Percentiles rank a stretch among this genome's conserved stretches.
These are phyloP conservation scores for Eospalax fontanierii DNA, from an alignment of 2,797 vertebrate species.

Conservation along the genomic window DNA sequence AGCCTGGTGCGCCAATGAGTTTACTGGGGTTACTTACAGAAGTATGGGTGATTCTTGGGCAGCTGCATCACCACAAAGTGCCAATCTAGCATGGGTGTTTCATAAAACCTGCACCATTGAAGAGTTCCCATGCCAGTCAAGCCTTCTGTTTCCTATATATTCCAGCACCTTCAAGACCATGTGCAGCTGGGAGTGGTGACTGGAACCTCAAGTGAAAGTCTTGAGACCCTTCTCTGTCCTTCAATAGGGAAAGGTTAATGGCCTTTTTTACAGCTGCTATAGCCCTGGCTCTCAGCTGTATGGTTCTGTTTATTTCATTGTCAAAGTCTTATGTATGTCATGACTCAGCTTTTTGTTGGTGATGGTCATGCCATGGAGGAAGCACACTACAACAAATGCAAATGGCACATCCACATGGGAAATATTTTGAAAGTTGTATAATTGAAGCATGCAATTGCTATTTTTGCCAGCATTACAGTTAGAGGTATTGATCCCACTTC, in stretches of 20 bases:
- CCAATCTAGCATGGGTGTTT: background rate
- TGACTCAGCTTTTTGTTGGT: background rate
- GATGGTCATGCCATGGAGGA: background rate
- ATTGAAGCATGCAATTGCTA: background rate
- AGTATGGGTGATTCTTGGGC: background rate
- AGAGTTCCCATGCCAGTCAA: background rate
- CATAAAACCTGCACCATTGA: background rate
- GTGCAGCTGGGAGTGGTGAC: too few species aligned
- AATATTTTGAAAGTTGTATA: conserved; percentile 23
- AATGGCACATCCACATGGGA: background rate
- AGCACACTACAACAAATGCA: background rate
- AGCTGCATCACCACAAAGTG: background rate
- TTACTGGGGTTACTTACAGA: background rate
- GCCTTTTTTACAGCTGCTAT: too few species aligned
- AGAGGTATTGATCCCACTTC: background rate
- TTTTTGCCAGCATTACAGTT: background rate
- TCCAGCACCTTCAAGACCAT: background rate
- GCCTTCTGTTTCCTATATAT: background rate
- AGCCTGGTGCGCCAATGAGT: background rate
- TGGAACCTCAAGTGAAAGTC: background rate
- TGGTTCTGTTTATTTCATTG: background rate
- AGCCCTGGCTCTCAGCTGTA: background rate
- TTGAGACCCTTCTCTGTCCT: background rate
- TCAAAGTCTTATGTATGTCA: background rate
- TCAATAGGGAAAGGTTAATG: background rate